Percentiles rank a stretch among this genome's conserved stretches.
These are phyloP conservation scores for Elephantulus edwardii DNA, from an alignment of 2,113 vertebrate genomes.

Conservation along the genomic window DNA sequence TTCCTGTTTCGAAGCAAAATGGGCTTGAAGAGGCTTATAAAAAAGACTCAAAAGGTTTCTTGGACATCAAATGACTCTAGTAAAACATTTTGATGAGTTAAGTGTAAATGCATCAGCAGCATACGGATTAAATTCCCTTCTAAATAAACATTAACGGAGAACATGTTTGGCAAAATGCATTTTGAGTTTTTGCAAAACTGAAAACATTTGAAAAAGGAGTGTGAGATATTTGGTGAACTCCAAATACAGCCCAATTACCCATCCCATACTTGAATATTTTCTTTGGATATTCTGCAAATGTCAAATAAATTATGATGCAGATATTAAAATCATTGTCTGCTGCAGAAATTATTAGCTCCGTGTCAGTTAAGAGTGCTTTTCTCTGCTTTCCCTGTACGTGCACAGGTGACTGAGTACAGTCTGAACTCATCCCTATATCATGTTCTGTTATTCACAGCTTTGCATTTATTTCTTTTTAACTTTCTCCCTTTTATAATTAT, in stretches of 20 bases:
- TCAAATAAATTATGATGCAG: slow-evolving; percentile 73
- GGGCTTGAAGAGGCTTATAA: slow-evolving; percentile 77
- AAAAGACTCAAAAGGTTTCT: slow-evolving; percentile 81
- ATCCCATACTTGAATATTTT: slow-evolving; percentile 59
- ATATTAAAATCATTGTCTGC: slow-evolving; percentile 60
- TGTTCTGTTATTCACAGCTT: neutral
- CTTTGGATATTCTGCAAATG: slow-evolving; percentile 75
- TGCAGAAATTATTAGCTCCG: slow-evolving; percentile 56
- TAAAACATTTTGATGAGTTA: slow-evolving; percentile 81
- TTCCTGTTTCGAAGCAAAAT: slow-evolving; percentile 80
- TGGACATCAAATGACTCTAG: slow-evolving; percentile 80
- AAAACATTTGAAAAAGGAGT: slow-evolving; percentile 74
- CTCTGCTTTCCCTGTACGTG: neutral
- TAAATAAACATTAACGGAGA: slow-evolving; percentile 79
- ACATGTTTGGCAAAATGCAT: slow-evolving; percentile 78
- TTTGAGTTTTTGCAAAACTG: slow-evolving; percentile 70
- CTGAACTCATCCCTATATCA: neutral
- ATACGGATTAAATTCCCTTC: slow-evolving; percentile 79
- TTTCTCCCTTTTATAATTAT: neutral
- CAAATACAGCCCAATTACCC: slow-evolving; percentile 67
- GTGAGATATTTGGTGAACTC: slow-evolving; percentile 76
- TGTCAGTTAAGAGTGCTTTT: slow-evolving; percentile 27
- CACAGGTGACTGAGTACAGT: neutral
- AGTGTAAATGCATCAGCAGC: slow-evolving; percentile 81
- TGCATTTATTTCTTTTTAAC: neutral